Base-by-base conservation (phyloP, 1,140 invertebrate genomes). In the Drosophila repleta region DNA sequence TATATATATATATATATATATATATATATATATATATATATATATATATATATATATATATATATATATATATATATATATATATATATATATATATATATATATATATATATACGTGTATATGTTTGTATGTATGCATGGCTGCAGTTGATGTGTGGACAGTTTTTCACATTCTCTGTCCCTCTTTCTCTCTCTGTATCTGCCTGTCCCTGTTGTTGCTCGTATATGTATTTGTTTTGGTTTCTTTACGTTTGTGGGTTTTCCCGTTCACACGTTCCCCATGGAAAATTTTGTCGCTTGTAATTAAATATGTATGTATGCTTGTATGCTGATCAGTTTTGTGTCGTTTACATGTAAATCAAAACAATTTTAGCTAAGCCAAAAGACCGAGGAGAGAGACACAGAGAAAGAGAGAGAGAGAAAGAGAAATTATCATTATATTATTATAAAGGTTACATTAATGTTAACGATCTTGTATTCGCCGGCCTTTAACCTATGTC, bases 331-430 rank as follows among this genome's bases (percentile, higher is more conserved):
- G 71, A 83, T 83, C 75, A 72, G 74, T 76, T 76, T 82, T 71
- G 65, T 52, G 60, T 71, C 66, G 78, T 85, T 84, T 71, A 74
- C 79, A 78, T 81, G 69, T 78, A 68, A 67, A 85, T 84, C 61
- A 79, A 76, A 66, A 39, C 61, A 70, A 69, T 80, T 80, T 62
- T 41, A 35, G 56, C 51, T 63, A 66, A 68, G 32, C 2, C 10
- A 35, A 35, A 13, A 13, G 1, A 35, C 10, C 11, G 2, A 43
- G 32, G 3, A n/a, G n/a, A n/a, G n/a, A n/a, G n/a, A n/a, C n/a
- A n/a, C n/a, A n/a, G 7, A 35, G 3, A 35, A 10, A 3, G 2
- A 11, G 32, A 43, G n/a, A 5, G 37, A 49, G 10, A 24, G 24
- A 24, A 7, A 15, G 3, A 24, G 29, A 24, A 26, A 4, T 35